These are phyloP conservation scores for Thymelicus sylvestris DNA, from an alignment of 2,888 invertebrate species.

Conservation along the genomic window DNA sequence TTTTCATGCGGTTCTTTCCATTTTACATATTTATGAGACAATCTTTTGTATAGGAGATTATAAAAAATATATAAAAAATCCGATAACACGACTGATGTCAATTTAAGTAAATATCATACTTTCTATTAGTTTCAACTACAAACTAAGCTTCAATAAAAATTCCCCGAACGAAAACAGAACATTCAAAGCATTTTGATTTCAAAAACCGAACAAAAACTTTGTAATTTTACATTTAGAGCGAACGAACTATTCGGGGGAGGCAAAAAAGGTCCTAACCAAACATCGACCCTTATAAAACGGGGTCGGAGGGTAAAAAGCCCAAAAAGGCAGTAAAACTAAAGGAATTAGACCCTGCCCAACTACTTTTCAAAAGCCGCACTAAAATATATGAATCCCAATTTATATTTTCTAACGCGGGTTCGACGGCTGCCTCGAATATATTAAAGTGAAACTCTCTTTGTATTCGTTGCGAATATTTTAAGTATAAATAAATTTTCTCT, in stretches of 20 bases:
- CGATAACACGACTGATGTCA: too few relatives aligned
- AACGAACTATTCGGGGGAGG: conserved; percentile 72
- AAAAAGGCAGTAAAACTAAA: conserved; percentile 84
- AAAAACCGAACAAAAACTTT: conserved; percentile 33
- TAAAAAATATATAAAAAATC: too few relatives aligned
- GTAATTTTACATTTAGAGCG: conserved; percentile 38
- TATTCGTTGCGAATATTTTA: conserved; percentile 29
- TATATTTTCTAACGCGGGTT: conserved; percentile 74
- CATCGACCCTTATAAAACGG: conserved; percentile 81
- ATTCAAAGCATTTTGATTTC: conserved; percentile 11
- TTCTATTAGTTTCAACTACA: too few relatives aligned
- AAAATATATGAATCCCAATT: conserved; percentile 83
- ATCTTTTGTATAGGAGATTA: too few relatives aligned
- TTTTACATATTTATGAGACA: too few relatives aligned
- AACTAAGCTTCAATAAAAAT: too few relatives aligned
- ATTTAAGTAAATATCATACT: too few relatives aligned
- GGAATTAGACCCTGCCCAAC: conserved; percentile 79
- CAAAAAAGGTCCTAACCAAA: conserved; percentile 84
- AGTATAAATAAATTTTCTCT: conserved; percentile 4
- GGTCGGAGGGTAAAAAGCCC: conserved; percentile 70
- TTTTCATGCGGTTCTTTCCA: too few relatives aligned
- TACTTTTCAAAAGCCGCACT: conserved; percentile 80
- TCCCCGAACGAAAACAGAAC: background rate
- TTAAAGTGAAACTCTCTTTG: conserved; percentile 31
- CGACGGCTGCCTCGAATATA: conserved; percentile 45